Conservation (phyloP, 2,888 invertebrate genomes). For the Calliphora vomitoria region DNA sequence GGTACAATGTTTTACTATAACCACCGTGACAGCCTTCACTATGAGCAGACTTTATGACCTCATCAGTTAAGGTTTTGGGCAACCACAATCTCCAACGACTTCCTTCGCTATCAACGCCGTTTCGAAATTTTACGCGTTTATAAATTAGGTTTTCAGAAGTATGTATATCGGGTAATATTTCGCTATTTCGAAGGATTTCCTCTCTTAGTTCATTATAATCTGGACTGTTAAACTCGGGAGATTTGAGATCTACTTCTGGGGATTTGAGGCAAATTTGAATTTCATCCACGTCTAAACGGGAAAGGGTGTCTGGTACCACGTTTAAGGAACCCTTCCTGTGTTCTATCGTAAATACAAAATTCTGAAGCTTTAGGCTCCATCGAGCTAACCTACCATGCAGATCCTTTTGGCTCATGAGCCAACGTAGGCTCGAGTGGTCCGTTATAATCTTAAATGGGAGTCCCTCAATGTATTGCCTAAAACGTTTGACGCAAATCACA, state of each 20-base stretch:
- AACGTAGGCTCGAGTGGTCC: neutral
- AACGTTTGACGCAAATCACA: neutral
- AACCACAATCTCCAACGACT: conserved; percentile 22
- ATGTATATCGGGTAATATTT: neutral
- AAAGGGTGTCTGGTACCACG: neutral
- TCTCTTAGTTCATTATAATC: neutral
- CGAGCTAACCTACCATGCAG: conserved; percentile 1
- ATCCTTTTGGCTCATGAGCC: conserved; percentile 3
- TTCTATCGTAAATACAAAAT: neutral
- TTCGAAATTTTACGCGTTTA: neutral
- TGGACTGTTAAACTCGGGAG: neutral
- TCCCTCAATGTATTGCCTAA: neutral
- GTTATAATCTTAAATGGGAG: neutral
- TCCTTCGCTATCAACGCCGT: neutral
- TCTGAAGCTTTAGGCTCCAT: neutral
- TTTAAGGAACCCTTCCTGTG: neutral
- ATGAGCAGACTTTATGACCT: neutral
- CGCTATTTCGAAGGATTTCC: neutral
- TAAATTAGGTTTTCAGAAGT: neutral
- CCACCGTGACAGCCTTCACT: conserved; percentile 12
- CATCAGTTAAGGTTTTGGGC: neutral
- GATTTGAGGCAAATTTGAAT: neutral
- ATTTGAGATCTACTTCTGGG: neutral
- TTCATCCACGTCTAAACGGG: neutral
- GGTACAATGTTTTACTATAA: neutral